Conservation (phyloP, 2,797 vertebrate species). For the Eurystomus glaucurus region DNA sequence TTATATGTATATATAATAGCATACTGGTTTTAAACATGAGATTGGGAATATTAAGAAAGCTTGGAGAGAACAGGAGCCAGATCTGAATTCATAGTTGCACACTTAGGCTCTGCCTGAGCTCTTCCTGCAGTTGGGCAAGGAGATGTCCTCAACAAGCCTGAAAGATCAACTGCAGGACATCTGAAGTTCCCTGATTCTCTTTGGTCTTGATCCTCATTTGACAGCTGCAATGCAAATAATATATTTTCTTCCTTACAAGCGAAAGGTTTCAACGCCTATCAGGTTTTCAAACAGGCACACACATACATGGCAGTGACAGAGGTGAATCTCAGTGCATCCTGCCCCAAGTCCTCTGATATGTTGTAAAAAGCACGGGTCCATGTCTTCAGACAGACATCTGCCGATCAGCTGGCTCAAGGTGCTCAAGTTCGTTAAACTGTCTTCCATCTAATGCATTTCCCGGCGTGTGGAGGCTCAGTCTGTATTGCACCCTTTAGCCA, state of each 20-base stretch:
- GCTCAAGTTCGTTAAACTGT: not conserved
- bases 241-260: not conserved
- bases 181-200: not conserved
- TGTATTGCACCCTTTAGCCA: not conserved
- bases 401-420: not conserved
- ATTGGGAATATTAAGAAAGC: not conserved
- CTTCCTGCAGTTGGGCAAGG: not conserved
- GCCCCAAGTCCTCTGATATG: not conserved
- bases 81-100: not conserved
- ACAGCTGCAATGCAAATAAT: not conserved
- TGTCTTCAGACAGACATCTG: not conserved
- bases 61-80: not conserved
- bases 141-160: not conserved
- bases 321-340: not conserved
- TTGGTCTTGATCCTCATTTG: not conserved
- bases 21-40: not conserved
- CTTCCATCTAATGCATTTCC: accelerated
- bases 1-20: not conserved
- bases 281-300: not conserved
- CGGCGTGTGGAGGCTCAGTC: not conserved
- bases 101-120: not conserved
- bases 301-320: not conserved
- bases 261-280: not conserved
- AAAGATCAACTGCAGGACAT: not conserved
- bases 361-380: not conserved